Percentiles rank a stretch among this genome's conserved stretches.
Conservation (phyloP, 2,113 vertebrate genomes). For the Pelecanoides urinatrix region DNA sequence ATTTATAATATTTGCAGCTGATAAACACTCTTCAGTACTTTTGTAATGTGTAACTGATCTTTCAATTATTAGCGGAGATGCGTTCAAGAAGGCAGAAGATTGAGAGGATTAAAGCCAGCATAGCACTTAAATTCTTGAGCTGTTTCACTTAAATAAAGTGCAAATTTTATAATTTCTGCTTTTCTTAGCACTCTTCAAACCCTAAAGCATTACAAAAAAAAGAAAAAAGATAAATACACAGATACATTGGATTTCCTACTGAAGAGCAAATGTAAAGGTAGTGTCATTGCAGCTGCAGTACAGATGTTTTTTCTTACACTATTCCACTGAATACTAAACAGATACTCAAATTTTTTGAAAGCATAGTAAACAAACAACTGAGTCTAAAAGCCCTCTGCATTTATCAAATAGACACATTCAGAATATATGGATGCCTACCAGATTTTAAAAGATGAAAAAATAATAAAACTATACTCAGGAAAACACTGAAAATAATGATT, state of each 20-base stretch:
- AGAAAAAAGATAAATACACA: background rate
- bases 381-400: conserved; percentile 41
- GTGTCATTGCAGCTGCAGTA: conserved; percentile 51
- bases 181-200: background rate
- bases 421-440: conserved; percentile 40
- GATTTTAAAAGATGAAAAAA: conserved; percentile 12
- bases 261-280: conserved; percentile 20
- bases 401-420: conserved; percentile 37
- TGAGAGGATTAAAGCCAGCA: background rate
- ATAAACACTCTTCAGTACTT: background rate
- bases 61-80: background rate
- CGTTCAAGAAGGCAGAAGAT: background rate
- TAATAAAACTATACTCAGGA: background rate
- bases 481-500: conserved; percentile 32
- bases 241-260: background rate
- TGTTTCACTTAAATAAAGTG: background rate
- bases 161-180: background rate
- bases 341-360: conserved; percentile 47
- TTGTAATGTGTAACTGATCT: background rate
- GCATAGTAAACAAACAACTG: conserved; percentile 52
- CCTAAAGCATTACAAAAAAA: background rate
- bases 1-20: background rate
- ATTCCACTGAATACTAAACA: conserved; percentile 14
- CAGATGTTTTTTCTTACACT: conserved; percentile 49
- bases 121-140: background rate